Evolutionary conservation across 2,888 invertebrate species (phyloP).

Genomic region (Hypselothyrea guttata): DNA sequence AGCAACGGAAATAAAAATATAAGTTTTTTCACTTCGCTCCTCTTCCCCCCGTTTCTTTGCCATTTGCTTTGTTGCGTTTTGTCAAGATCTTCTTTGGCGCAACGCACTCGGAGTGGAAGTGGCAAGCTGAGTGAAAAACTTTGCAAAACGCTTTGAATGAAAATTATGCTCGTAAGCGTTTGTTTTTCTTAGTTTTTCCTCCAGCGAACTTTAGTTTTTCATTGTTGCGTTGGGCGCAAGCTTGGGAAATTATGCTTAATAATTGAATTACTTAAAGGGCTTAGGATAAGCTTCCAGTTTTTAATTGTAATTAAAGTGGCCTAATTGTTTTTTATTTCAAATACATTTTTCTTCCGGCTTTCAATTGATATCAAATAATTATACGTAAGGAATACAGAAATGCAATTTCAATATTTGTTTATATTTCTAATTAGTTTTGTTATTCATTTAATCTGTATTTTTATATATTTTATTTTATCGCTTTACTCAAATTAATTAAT

Average conservation of each 20-base stretch:
- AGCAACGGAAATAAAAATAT: slow-evolving; percentile 67
- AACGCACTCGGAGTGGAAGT: not conserved
- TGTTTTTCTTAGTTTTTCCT: slow-evolving; percentile 10
- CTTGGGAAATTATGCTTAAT: no score
- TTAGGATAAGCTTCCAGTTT: no score
- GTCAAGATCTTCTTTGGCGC: slow-evolving; percentile 10
- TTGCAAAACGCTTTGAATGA: slow-evolving; percentile 1
- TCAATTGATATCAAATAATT: no score
- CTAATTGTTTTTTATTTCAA: no score
- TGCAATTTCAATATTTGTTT: no score
- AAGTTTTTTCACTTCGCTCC: slow-evolving; percentile 28
- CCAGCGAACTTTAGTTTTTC: no score
- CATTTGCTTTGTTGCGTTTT: slow-evolving; percentile 16
- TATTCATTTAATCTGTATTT: slow-evolving; percentile 1
- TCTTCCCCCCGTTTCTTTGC: no score
- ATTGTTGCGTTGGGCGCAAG: no score
- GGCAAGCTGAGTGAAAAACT: not conserved
- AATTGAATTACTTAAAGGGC: no score
- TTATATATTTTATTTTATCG: slow-evolving; percentile 19
- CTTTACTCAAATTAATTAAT: not conserved
- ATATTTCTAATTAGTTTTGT: slow-evolving; percentile 1
- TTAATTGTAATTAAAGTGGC: no score
- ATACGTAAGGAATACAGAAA: no score
- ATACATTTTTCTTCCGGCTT: no score
- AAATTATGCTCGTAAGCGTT: slow-evolving; percentile 11